phyloP scores from a whole-genome alignment of 1,140 invertebrate species.

The Dufourea novaeangliae region DNA sequence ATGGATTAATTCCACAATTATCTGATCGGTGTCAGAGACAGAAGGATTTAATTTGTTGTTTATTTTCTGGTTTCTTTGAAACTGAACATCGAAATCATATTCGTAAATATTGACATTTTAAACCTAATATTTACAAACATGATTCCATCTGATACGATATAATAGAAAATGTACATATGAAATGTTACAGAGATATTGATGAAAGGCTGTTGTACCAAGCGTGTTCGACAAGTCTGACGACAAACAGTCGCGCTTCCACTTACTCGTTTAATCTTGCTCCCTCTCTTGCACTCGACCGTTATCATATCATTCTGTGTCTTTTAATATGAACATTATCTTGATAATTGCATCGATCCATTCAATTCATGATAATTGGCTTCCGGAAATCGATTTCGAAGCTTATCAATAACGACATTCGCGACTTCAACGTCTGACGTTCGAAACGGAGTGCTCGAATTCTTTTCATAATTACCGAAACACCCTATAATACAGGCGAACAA shows the following conservation, averaged over 20 bases:
- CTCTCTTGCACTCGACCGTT: neutral
- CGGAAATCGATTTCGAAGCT: neutral
- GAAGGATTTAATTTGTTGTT: neutral
- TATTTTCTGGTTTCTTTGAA: no score
- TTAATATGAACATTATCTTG: neutral
- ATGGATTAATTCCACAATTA: neutral
- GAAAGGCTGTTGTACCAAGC: neutral
- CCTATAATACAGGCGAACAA: no score
- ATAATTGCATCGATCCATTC: neutral
- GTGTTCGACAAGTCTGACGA: neutral
- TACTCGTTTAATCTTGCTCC: neutral
- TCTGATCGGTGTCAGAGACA: neutral
- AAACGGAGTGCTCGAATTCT: accelerated
- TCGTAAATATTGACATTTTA: no score
- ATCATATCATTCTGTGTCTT: slow-evolving; percentile 2
- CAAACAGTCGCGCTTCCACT: neutral
- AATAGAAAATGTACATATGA: neutral
- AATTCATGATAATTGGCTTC: neutral
- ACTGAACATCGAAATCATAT: no score
- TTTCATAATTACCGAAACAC: neutral
- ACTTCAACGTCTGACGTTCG: neutral
- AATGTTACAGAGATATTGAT: neutral
- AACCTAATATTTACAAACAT: neutral
- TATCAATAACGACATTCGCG: neutral
- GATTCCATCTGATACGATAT: neutral